A percentile compares a stretch with the other conserved stretches of the same genome.
phyloP scores from a whole-genome alignment of 2,888 invertebrate species.

The Ceratothoa steindachneri region DNA sequence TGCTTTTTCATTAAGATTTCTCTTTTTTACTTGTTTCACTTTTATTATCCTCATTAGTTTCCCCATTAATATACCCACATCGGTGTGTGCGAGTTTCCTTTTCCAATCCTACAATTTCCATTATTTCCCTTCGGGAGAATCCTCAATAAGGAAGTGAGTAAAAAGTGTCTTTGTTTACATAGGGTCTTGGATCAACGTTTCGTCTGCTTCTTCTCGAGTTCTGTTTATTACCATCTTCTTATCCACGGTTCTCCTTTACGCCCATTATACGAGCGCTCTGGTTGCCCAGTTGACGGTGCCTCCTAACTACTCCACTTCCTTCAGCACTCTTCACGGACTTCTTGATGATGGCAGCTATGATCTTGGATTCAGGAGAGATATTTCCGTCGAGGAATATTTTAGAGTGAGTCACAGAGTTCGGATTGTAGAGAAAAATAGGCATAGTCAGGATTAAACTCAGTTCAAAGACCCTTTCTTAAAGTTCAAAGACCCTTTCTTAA shows the following conservation, averaged over 20 bases:
- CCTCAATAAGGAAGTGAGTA: too few species aligned
- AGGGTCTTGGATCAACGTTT: conserved; percentile 34
- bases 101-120: not conserved
- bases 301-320: conserved; percentile 20
- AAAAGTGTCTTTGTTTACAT: too few species aligned
- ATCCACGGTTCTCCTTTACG: conserved; percentile 34
- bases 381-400: conserved; percentile 30
- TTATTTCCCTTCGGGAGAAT: not conserved
- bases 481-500: too few species aligned
- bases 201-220: conserved; percentile 30
- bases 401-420: not conserved
- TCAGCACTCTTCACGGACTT: conserved; percentile 30
- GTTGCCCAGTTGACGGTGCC: conserved; percentile 39
- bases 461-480: too few species aligned
- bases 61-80: too few species aligned
- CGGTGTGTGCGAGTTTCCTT: too few species aligned
- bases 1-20: too few species aligned
- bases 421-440: too few species aligned
- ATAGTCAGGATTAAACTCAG: too few species aligned
- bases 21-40: too few species aligned
- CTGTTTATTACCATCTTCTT: conserved; percentile 39
- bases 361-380: conserved; percentile 26
- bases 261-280: conserved; percentile 42
- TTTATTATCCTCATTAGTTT: too few species aligned
- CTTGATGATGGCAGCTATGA: conserved; percentile 20